A percentile compares a stretch with the other conserved stretches of the same genome.
phyloP scores from a whole-genome alignment of 2,797 vertebrate genomes.

The Pampus argenteus region DNA sequence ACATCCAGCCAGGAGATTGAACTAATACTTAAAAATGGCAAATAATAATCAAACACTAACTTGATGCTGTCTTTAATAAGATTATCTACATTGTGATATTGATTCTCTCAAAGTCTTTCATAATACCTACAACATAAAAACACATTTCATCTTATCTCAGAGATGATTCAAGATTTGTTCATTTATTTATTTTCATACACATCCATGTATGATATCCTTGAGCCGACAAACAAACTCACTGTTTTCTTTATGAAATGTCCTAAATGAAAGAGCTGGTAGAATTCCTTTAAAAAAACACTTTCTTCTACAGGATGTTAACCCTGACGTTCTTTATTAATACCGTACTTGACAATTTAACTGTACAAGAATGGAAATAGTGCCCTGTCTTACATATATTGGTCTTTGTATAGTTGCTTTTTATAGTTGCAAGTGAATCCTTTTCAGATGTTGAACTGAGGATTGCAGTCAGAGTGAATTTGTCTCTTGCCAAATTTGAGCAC shows the following conservation, averaged over 20 bases:
- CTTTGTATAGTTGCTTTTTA: slow-evolving; percentile 61
- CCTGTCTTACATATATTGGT: slow-evolving; percentile 60
- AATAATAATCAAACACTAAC: slow-evolving; percentile 24
- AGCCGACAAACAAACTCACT: slow-evolving; percentile 4
- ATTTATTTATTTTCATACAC: slow-evolving; percentile 42
- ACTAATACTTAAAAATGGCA: slow-evolving; percentile 15
- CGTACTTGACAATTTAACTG: slow-evolving; percentile 26
- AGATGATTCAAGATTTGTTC: slow-evolving; percentile 53
- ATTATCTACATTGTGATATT: slow-evolving; percentile 2
- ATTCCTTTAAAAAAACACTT: slow-evolving; percentile 29
- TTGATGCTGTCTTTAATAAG: too few species aligned
- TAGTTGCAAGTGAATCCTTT: slow-evolving; percentile 64
- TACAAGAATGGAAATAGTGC: slow-evolving; percentile 28
- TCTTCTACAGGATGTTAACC: slow-evolving; percentile 30
- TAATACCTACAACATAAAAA: slow-evolving; percentile 43
- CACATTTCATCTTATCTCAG: slow-evolving; percentile 9
- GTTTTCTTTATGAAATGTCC: slow-evolving; percentile 34
- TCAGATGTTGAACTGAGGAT: slow-evolving; percentile 62
- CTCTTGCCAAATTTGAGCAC: slow-evolving; percentile 73
- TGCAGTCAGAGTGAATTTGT: slow-evolving; percentile 72
- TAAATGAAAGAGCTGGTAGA: slow-evolving; percentile 30
- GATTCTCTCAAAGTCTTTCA: slow-evolving; percentile 38
- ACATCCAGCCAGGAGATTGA: slow-evolving; percentile 23
- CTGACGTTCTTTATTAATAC: slow-evolving; percentile 10
- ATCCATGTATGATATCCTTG: slow-evolving; percentile 13